Evolutionary conservation across 2,888 invertebrate genomes (phyloP).

Genomic region (Lasioglossum villosulum): DNA sequence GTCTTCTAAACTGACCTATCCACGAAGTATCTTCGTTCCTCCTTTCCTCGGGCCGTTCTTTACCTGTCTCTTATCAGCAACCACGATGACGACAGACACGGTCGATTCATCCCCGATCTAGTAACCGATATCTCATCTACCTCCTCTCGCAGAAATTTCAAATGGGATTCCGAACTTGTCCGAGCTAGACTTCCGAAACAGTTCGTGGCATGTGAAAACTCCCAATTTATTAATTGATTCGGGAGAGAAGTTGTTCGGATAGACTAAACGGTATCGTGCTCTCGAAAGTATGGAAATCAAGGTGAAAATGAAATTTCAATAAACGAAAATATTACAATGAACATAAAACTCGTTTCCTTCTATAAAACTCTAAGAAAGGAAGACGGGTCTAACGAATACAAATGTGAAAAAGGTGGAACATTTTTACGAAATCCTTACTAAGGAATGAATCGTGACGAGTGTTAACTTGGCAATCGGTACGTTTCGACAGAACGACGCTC

Average conservation of each 20-base stretch:
- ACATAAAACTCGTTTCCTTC: not conserved
- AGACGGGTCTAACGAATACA: not conserved
- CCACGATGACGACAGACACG: not conserved
- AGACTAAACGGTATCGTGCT: not conserved
- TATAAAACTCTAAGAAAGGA: not conserved
- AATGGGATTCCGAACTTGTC: not conserved
- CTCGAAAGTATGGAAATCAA: no score
- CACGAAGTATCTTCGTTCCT: not conserved
- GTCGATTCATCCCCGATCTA: not conserved
- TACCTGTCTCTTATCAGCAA: no score
- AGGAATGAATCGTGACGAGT: not conserved
- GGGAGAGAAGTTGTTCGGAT: not conserved
- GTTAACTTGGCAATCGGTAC: not conserved
- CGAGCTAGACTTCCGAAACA: not conserved
- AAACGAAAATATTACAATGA: no score
- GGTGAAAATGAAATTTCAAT: no score
- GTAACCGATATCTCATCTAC: conserved; percentile 9
- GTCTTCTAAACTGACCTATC: conserved; percentile 2
- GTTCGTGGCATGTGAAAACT: not conserved
- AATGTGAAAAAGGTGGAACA: not conserved
- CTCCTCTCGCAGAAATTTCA: conserved; percentile 16
- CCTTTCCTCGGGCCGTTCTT: not conserved
- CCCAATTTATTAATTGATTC: not conserved
- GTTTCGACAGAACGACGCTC: conserved; percentile 46
- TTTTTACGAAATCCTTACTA: not conserved